Percentiles rank a stretch among this genome's conserved stretches.
Evolutionary conservation across 2,888 invertebrate species (phyloP).

Genomic region (Philopedon plagiatum): DNA sequence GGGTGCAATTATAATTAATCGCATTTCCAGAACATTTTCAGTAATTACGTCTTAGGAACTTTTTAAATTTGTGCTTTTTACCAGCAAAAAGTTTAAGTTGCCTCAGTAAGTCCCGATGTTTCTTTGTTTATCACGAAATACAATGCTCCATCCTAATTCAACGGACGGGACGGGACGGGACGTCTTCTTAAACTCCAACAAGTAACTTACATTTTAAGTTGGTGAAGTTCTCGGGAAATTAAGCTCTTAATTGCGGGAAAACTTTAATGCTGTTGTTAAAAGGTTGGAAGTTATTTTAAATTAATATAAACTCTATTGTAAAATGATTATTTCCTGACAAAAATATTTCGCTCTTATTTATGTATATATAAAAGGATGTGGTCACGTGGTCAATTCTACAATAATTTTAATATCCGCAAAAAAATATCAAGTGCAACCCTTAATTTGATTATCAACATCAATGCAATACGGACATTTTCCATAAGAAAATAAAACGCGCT

Average conservation of each 20-base stretch:
- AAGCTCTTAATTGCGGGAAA: slow-evolving; percentile 26
- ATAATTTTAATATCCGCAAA: too few relatives aligned
- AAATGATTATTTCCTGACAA: neutral
- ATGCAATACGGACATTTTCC: too few relatives aligned
- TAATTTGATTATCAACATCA: too few relatives aligned
- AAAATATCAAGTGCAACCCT: too few relatives aligned
- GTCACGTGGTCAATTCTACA: too few relatives aligned
- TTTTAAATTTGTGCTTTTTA: neutral
- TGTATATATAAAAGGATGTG: too few relatives aligned
- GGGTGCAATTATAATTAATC: neutral
- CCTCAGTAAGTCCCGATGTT: neutral
- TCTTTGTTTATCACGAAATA: slow-evolving; percentile 25
- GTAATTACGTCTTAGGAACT: neutral
- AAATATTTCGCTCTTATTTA: neutral
- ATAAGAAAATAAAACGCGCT: too few relatives aligned
- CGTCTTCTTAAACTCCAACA: slow-evolving; percentile 31
- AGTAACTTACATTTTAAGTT: slow-evolving; percentile 20
- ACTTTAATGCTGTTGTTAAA: slow-evolving; percentile 13
- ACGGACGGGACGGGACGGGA: too few relatives aligned
- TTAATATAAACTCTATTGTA: neutral
- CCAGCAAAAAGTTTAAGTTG: slow-evolving; percentile 5
- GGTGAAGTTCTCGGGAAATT: slow-evolving; percentile 22
- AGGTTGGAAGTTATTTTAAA: neutral
- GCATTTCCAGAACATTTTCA: neutral
- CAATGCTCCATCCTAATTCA: slow-evolving; percentile 35